Base-by-base conservation (phyloP, 2,113 vertebrate species). In the Trematomus loennbergii region DNA sequence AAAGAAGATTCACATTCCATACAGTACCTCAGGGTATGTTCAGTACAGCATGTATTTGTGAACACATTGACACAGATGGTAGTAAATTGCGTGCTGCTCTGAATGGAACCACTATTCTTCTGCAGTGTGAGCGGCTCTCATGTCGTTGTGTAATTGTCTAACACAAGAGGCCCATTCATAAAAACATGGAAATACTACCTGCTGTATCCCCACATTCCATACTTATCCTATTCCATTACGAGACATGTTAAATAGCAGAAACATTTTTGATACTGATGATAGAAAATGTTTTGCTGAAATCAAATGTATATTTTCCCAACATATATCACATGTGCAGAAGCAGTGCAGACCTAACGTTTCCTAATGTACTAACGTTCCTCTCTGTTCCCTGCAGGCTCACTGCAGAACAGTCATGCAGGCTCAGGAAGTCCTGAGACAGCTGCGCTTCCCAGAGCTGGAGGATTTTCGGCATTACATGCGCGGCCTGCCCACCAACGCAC, bases 401-500 rank as follows among this genome's bases (percentile, higher is more conserved):
- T 77, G 53, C 40, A 73, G 54, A 81, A 70, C 61, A 72, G 83
- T 60, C 79, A 96, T 99, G 98, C 97, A 99, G 92, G 95, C 97
- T 82, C 97, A 97, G 71, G 98, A 99, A 79, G 83, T 99, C 91
- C 95, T 98, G 55, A 95, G 94, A 75, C 95, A 96, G 83, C 95
- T 99, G 62, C 95, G 97, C 60, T 93, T 99, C 72, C 97, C 97
- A 11, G 98, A 99, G 80, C 92, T 99, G 20, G 96, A 94, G 17
- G 97, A 99, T 13, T 79, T 99, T 67, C 94, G 97, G 1, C 97
- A 99, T 81, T 99, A 97, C 4, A 74, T 99, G 29, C 96, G 96
- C 5, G 94, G 94, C 22, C 92, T 99, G 33, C 97, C 97, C 0
- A 96, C 96, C 48, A 98, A 98, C 20, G 96, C 97, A 0, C 93